A percentile compares a stretch with the other conserved stretches of the same genome.
Conservation (phyloP, 2,797 vertebrate species). For the Notolepis coatsorum region DNA sequence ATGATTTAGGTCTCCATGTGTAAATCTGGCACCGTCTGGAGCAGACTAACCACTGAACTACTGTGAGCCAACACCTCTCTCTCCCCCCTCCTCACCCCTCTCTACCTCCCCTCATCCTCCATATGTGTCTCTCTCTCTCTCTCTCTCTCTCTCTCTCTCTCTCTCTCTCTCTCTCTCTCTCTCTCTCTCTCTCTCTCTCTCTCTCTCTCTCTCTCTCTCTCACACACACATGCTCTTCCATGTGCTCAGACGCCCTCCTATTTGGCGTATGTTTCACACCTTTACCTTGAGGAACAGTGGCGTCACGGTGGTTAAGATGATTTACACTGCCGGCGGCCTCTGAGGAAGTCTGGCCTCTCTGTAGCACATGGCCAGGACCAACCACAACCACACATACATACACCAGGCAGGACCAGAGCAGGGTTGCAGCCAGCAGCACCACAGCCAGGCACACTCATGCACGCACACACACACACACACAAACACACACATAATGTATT, state of each 20-base stretch:
- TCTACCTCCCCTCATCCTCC: too few species aligned
- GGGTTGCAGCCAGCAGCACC: slow-evolving; percentile 33
- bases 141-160: background rate
- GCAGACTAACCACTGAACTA: too few species aligned
- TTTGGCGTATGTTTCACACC: slow-evolving; percentile 47
- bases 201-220: slow-evolving; percentile 10
- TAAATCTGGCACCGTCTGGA: too few species aligned
- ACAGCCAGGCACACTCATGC: slow-evolving; percentile 14
- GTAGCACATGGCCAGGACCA: slow-evolving; percentile 53
- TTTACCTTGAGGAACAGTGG: slow-evolving; percentile 43
- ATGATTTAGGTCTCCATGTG: too few species aligned
- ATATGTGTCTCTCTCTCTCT: background rate
- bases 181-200: slow-evolving; percentile 16
- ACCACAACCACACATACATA: slow-evolving; percentile 63
- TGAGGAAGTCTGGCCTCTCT: slow-evolving; percentile 57
- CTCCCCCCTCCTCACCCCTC: too few species aligned
- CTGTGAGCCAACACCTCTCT: too few species aligned
- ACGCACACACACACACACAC: background rate
- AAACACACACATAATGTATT: slow-evolving; percentile 23
- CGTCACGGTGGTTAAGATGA: slow-evolving; percentile 63
- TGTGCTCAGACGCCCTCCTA: slow-evolving; percentile 19
- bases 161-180: background rate
- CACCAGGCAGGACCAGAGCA: slow-evolving; percentile 59
- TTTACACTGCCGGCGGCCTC: slow-evolving; percentile 52
- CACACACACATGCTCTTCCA: slow-evolving; percentile 21